Conservation (phyloP, 1,140 invertebrate species). For the Bombus waltoni region DNA sequence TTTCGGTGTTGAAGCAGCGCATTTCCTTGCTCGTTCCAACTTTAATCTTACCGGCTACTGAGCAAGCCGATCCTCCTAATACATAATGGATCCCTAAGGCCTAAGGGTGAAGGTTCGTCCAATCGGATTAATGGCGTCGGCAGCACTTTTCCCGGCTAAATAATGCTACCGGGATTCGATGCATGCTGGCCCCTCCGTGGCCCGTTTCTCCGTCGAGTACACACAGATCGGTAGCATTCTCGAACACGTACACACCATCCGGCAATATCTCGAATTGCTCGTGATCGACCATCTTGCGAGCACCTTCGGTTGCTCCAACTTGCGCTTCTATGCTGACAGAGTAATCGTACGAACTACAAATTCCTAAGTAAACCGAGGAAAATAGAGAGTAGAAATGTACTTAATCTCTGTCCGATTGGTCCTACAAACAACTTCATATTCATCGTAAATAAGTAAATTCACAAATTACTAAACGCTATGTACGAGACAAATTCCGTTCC, state of each 20-base stretch:
- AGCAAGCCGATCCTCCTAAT: conserved; percentile 66
- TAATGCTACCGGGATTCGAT: conserved; percentile 70
- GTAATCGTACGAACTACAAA: neutral
- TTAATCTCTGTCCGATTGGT: neutral
- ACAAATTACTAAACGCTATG: neutral
- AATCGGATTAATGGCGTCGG: conserved; percentile 76
- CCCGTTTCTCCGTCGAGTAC: conserved; percentile 1
- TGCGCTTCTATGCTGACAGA: conserved; percentile 4
- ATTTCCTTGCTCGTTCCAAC: conserved; percentile 39
- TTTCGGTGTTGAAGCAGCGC: conserved; percentile 55
- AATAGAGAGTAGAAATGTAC: no score
- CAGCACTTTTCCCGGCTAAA: conserved; percentile 69
- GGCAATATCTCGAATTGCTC: conserved; percentile 41
- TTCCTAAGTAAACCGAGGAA: neutral
- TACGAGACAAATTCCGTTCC: no score
- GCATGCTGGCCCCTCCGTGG: conserved; percentile 43
- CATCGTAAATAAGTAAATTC: neutral
- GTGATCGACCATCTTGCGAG: conserved; percentile 47
- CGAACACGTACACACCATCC: conserved; percentile 16
- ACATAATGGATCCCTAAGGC: conserved; percentile 74
- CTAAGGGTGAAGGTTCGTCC: conserved; percentile 65
- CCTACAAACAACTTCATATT: neutral
- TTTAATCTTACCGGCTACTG: conserved; percentile 56
- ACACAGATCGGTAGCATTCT: neutral
- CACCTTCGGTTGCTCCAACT: neutral